Percentiles rank a stretch among this genome's conserved stretches.
phyloP scores from a whole-genome alignment of 2,113 vertebrate species.

The Etheostoma cragini region DNA sequence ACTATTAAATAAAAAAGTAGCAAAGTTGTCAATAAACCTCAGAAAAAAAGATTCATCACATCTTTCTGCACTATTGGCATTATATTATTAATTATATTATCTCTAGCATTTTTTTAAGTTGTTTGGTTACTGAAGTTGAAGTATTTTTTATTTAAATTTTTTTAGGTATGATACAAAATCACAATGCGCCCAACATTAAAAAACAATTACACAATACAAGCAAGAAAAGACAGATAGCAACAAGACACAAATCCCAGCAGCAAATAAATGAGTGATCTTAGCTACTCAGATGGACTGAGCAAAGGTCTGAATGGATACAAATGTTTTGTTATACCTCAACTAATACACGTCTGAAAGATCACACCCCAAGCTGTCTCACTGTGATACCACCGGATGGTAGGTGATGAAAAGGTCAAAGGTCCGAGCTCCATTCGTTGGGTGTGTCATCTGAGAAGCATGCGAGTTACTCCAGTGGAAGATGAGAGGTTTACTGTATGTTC shows the following conservation, averaged over 20 bases:
- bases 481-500: constrained; percentile 40
- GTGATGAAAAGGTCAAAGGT: constrained; percentile 40
- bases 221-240: too few species aligned
- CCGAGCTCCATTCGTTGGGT: neutral
- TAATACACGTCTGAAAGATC: neutral
- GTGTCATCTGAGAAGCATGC: constrained; percentile 42
- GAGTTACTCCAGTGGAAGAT: constrained; percentile 24
- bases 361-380: neutral
- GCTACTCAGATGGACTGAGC: too few species aligned
- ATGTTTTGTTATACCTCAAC: too few species aligned
- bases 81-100: neutral
- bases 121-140: neutral
- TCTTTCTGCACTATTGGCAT: neutral
- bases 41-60: neutral
- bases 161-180: too few species aligned
- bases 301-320: too few species aligned
- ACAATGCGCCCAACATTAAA: too few species aligned
- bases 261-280: too few species aligned
- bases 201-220: too few species aligned
- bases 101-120: neutral
- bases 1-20: neutral
- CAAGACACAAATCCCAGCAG: too few species aligned
- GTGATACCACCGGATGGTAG: neutral
- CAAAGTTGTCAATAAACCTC: neutral
- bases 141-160: too few species aligned